Evolutionary conservation across 1,140 invertebrate species (phyloP).

Genomic region (Drosophila mayri): DNA sequence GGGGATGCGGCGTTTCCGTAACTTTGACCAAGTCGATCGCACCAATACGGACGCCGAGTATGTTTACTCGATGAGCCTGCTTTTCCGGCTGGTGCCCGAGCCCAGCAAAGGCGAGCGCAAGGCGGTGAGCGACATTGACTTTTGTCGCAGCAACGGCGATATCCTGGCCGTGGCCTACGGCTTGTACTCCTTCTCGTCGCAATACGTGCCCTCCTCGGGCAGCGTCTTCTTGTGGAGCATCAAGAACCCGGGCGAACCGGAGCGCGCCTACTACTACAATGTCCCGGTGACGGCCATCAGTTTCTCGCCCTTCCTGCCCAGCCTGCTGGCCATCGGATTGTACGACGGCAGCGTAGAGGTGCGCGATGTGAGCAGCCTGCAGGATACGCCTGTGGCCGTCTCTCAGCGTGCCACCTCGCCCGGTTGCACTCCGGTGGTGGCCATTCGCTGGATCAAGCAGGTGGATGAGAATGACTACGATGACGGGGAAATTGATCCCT

Average conservation of each 20-base stretch:
- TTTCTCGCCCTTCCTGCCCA: conserved; percentile 89
- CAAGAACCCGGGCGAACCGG: conserved; percentile 94
- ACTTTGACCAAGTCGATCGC: conserved; percentile 85
- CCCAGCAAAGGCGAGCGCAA: conserved; percentile 58
- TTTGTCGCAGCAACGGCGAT: conserved; percentile 88
- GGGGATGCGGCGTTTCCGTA: conserved; percentile 67
- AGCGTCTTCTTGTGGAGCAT: conserved; percentile 91
- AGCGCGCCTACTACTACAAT: conserved; percentile 89
- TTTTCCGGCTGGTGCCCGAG: conserved; percentile 87
- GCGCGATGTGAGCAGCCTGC: conserved; percentile 87
- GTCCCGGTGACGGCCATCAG: conserved; percentile 90
- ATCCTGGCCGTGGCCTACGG: conserved; percentile 90
- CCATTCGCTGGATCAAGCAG: conserved; percentile 86
- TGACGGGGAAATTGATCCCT: conserved; percentile 84
- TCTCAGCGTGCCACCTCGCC: conserved; percentile 86
- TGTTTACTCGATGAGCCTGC: conserved; percentile 87
- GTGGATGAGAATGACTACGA: conserved; percentile 65
- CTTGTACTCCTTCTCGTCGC: conserved; percentile 85
- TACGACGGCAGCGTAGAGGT: conserved; percentile 92
- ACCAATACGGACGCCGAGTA: conserved; percentile 87
- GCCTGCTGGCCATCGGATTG: conserved; percentile 91
- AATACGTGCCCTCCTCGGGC: conserved; percentile 60
- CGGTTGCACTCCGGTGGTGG: conserved; percentile 89
- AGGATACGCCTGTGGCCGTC: conserved; percentile 85
- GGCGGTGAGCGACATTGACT: conserved; percentile 87